Evolutionary conservation across 2,797 vertebrate genomes (phyloP), one percentile per base, ranked within the genome.

Genomic region (Sebastes miniatus): DNA sequence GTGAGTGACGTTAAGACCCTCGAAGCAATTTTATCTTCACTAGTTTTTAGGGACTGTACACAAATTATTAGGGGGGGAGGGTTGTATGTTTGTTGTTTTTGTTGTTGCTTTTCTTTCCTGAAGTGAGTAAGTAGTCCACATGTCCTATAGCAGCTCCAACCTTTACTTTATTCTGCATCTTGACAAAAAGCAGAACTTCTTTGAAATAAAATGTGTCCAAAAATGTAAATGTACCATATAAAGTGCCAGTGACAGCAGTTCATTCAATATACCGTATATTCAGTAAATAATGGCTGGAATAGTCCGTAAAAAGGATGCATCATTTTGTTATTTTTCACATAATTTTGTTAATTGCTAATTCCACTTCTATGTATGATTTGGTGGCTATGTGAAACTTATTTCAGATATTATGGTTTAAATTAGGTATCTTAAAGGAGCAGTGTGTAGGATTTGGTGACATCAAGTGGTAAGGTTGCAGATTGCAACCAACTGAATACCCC

Each of bases 11-110:
- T 16, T 34, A 22, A 57, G 34, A 76, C 3, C 4, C 16, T 36
- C 1, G 20, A 52, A 52, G 50, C 20, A 52, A 52, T 52, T n/a
- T n/a, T 10, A 52, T 0, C 50, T 52, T n/a, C 20, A 0, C 18
- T 20, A n/a, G 50, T 0, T 52, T 52, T 52, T 20, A 52, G 50
- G 50, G 50, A 52, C 50, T 16, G 39, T 43, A 16, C 39, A 43
- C 39, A 43, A 43, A 43, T 43, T 43, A 43, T 43, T 43, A 43
- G 1, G 14, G 58, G 58, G 24, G 20, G 27, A 36, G 31, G 6
- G 61, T 39, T 27, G 20, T 29, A 6, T 47, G 36, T 20, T 10
- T 50, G 27, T 47, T 36, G 1, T 6, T 8, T 36, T 36, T 62
- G 59, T 56, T 56, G 52, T 11, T 47, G 43, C 14, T 47, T 47